Evolutionary conservation across 2,888 invertebrate genomes (phyloP).

Genomic region (Myathropa florea): DNA sequence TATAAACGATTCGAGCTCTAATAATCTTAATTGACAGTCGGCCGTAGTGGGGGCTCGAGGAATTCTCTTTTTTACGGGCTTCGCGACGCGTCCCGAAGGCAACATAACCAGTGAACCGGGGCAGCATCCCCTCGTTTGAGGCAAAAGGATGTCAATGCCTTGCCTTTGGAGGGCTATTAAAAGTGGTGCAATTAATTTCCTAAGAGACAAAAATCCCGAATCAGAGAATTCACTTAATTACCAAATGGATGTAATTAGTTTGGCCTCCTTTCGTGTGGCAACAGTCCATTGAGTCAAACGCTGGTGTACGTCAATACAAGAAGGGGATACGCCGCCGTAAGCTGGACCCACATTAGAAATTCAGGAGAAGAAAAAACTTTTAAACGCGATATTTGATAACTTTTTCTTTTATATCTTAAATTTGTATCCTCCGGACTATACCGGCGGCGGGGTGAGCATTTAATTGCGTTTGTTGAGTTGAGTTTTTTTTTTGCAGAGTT

Average conservation of each 20-base stretch:
- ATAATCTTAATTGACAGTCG: constrained; percentile 78
- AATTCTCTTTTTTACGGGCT: constrained; percentile 23
- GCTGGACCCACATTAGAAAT: not conserved
- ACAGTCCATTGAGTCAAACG: constrained; percentile 21
- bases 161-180: constrained; percentile 46
- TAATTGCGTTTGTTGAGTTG: not conserved
- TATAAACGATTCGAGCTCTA: constrained; percentile 77
- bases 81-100: constrained; percentile 20
- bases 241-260: constrained; percentile 61
- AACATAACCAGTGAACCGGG: constrained; percentile 13
- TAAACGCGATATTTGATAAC: constrained; percentile 9
- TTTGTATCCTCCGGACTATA: not conserved
- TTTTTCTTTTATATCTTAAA: not conserved
- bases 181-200: constrained; percentile 53
- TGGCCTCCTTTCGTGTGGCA: constrained; percentile 49
- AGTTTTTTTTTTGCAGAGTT: not conserved
- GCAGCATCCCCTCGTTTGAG: not conserved
- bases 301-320: not conserved
- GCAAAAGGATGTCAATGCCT: constrained; percentile 9
- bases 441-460: not conserved
- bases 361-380: constrained; percentile 7
- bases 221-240: constrained; percentile 63
- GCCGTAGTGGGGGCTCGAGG: not conserved
- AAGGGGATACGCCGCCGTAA: not conserved
- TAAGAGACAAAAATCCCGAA: constrained; percentile 38